These are phyloP conservation scores for Macaria notata DNA, from an alignment of 2,888 invertebrate species.

Conservation along the genomic window DNA sequence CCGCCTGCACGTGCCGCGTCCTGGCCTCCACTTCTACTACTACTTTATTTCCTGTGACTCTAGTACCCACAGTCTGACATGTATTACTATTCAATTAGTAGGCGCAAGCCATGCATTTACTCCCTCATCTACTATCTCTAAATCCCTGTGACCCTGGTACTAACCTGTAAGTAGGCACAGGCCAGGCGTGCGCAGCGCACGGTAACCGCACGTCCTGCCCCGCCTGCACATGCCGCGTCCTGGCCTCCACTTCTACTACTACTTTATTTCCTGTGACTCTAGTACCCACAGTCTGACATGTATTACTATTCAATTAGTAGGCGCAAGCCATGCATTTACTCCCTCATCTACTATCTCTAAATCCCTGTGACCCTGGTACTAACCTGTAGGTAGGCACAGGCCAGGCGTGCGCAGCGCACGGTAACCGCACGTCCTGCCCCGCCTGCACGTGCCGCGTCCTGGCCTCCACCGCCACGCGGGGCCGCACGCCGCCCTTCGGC, in stretches of 20 bases:
- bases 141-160: no score
- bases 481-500: slow-evolving; percentile 89
- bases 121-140: no score
- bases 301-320: no score
- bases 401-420: slow-evolving; percentile 91
- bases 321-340: no score
- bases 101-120: no score
- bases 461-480: slow-evolving; percentile 87
- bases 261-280: no score
- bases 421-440: slow-evolving; percentile 88
- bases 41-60: no score
- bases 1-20: slow-evolving; percentile 85
- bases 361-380: slow-evolving; percentile 34
- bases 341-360: no score
- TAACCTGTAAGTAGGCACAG: slow-evolving; percentile 90
- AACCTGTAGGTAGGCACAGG: slow-evolving; percentile 90
- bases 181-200: slow-evolving; percentile 91
- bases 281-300: no score
- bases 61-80: no score
- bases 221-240: slow-evolving; percentile 85
- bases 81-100: no score
- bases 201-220: slow-evolving; percentile 89
- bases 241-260: slow-evolving; percentile 89
- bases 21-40: slow-evolving; percentile 88
- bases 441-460: slow-evolving; percentile 86